Evolutionary conservation across 1,140 invertebrate genomes (phyloP).

Genomic region (Hirudo medicinalis): DNA sequence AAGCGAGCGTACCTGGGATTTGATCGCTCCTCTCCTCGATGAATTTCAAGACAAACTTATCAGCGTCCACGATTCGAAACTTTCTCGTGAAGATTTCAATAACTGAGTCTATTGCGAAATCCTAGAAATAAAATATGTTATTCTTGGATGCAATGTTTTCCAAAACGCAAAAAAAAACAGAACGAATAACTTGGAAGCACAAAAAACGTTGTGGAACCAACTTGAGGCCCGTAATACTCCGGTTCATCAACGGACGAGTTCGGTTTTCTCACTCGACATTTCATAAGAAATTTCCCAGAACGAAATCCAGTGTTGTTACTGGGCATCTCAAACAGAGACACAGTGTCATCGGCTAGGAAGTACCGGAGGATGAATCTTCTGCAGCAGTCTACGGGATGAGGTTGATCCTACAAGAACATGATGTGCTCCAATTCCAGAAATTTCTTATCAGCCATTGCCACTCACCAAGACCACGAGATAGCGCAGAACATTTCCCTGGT

Average conservation of each 20-base stretch:
- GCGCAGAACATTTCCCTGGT: slow-evolving; percentile 50
- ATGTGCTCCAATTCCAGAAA: not conserved
- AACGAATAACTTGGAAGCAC: not conserved
- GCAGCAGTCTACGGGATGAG: not conserved
- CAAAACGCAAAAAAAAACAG: not conserved
- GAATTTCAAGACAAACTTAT: not conserved
- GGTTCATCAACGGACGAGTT: not conserved
- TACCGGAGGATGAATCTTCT: not conserved
- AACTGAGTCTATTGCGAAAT: not conserved
- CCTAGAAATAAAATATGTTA: not conserved
- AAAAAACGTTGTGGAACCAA: not conserved
- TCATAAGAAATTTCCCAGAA: not conserved
- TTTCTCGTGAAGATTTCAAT: not conserved
- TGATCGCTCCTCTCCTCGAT: not conserved
- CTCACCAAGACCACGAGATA: slow-evolving; percentile 41
- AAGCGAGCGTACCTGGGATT: not conserved
- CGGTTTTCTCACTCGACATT: not conserved
- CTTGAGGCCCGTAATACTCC: not conserved
- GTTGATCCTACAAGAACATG: not conserved
- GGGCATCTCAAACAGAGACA: not conserved
- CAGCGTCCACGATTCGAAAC: not conserved
- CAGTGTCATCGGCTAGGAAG: not conserved
- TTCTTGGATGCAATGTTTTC: not conserved
- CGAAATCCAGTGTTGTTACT: not conserved
- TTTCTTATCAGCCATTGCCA: not conserved